A percentile compares a stretch with the other conserved stretches of the same genome.
These are phyloP conservation scores for Centropus bengalensis DNA, from an alignment of 2,113 vertebrate species.

Conservation along the genomic window DNA sequence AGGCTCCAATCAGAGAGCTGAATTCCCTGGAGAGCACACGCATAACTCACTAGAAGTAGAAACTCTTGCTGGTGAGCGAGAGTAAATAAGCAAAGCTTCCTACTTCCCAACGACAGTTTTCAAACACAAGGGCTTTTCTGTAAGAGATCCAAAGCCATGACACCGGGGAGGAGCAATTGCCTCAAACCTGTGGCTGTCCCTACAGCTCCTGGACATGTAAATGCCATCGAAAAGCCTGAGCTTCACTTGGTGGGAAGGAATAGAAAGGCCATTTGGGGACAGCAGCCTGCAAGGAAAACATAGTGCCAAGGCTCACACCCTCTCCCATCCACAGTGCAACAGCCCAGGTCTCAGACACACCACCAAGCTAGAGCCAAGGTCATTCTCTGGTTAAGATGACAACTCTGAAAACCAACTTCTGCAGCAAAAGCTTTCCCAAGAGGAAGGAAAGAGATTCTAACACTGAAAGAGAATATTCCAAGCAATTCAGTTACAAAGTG, in stretches of 20 bases:
- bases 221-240: constrained; percentile 12
- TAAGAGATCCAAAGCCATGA: constrained; percentile 2
- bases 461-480: not conserved
- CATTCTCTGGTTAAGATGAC: not conserved
- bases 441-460: not conserved
- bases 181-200: constrained; percentile 46
- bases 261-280: not conserved
- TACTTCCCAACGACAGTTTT: not conserved
- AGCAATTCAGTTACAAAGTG: not conserved
- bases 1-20: not conserved
- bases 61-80: not conserved
- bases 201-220: constrained; percentile 35
- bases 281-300: constrained; percentile 50
- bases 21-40: not conserved
- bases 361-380: not conserved
- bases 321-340: not conserved
- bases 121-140: not conserved
- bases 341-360: not conserved
- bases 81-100: not conserved
- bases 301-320: not conserved
- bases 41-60: not conserved
- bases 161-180: constrained; percentile 19
- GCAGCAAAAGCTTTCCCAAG: not conserved
- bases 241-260: constrained; percentile 17
- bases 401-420: not conserved